Evolutionary conservation across 2,113 vertebrate genomes (phyloP).

Genomic region (Damaliscus lunatus): DNA sequence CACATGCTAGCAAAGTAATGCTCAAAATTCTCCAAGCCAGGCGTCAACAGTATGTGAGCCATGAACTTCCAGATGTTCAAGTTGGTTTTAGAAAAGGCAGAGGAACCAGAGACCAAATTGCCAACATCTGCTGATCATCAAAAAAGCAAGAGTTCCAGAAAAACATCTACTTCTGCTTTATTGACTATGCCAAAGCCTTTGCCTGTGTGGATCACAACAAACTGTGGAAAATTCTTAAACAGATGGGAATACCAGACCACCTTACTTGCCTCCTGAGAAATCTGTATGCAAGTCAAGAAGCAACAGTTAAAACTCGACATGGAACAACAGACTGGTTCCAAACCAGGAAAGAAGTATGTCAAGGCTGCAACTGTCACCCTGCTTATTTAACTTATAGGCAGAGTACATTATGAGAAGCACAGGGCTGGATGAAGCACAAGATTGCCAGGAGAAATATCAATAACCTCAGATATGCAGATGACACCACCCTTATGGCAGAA

Average conservation of each 20-base stretch:
- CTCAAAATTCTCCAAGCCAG: neutral
- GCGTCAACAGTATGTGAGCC: neutral
- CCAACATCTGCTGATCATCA: neutral
- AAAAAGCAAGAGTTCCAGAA: neutral
- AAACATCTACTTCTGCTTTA: neutral
- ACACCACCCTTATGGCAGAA: neutral
- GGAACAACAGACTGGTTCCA: neutral
- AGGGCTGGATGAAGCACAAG: neutral
- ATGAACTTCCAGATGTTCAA: neutral
- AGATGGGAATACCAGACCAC: neutral
- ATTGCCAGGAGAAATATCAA: neutral
- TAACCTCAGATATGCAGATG: neutral
- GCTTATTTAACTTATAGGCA: neutral
- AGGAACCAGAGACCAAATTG: neutral
- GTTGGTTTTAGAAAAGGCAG: neutral
- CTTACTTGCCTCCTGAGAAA: neutral
- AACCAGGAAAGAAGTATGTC: neutral
- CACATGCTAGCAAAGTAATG: neutral
- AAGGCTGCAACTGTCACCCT: neutral
- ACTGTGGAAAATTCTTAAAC: neutral
- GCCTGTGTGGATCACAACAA: neutral
- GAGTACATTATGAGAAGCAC: neutral
- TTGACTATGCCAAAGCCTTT: neutral
- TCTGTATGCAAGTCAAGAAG: neutral
- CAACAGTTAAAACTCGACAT: neutral